Base-by-base conservation (phyloP, 2,888 invertebrate genomes). In the Gibbula magus region DNA sequence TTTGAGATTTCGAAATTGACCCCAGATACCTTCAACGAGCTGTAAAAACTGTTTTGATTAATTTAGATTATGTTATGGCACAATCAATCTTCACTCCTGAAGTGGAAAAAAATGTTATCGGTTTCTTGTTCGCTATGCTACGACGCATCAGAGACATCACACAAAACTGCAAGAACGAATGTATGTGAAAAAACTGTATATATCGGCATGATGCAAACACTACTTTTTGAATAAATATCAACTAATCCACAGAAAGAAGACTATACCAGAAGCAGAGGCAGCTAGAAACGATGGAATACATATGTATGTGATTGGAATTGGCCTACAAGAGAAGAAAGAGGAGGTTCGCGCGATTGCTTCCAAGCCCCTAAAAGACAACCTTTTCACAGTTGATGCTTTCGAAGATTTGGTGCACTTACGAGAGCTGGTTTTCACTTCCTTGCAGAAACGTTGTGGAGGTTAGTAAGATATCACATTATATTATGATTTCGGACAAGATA, bases 201-300 rank as follows among this genome's bases (percentile, higher is more conserved):
- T n/a, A n/a, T n/a, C n/a, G n/a, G n/a, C n/a, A n/a, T n/a, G n/a
- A n/a, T n/a, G n/a, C n/a, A n/a, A 83, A 91, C 53, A 89, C 91
- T 20, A 91, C 91, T 78, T 91, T 91, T 79, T 87, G 91, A 7
- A 91, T 91, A 8, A 91, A 91, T 78, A 89, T 91, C 77, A 89
- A 90, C 79, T 79, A 85, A 2, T 77, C 86, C 51, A 73, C 82
- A 51, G 90, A 90, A 0, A 79, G 89, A 45, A 45, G 61, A 89
- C 89, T 0, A 81, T 89, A 29, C 86, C 88, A 2, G 88, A 89
- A 70, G 91, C 91, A 0, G 85, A 84, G 45, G 35, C 76, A 32
- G 85, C 90, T 5, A 83, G 88, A 66, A 81, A 80, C 53, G 79
- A 77, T 7, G 87, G 86, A 5, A 85, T 89, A 53, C 84, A 86